These are phyloP conservation scores for Atta cephalotes DNA, from an alignment of 1,140 invertebrate genomes.

Conservation along the genomic window DNA sequence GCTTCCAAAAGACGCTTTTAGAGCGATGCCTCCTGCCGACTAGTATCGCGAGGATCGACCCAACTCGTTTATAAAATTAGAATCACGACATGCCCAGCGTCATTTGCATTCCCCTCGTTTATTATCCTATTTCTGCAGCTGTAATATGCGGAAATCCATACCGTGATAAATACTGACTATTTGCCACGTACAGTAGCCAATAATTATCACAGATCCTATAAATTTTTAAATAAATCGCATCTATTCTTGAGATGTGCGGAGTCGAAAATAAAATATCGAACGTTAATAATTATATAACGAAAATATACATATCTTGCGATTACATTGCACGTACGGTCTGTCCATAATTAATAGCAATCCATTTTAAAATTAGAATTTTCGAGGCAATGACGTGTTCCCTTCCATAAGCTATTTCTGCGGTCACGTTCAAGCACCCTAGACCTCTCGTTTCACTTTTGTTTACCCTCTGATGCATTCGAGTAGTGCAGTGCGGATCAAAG, in stretches of 20 bases:
- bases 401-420: constrained; percentile 64
- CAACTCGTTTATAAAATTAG: constrained; percentile 71
- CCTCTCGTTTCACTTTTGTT: constrained; percentile 67
- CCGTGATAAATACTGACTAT: neutral
- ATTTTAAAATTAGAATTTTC: constrained; percentile 69
- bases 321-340: neutral
- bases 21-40: constrained; percentile 52
- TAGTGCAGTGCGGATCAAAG: neutral
- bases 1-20: constrained; percentile 68
- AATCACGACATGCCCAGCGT: constrained; percentile 58
- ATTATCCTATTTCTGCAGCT: constrained; percentile 66
- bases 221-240: neutral
- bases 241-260: neutral
- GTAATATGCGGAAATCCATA: constrained; percentile 25
- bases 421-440: constrained; percentile 11
- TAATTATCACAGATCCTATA: neutral
- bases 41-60: constrained; percentile 58
- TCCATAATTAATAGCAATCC: constrained; percentile 12
- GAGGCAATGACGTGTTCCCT: constrained; percentile 57
- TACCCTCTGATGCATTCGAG: constrained; percentile 19
- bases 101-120: constrained; percentile 69
- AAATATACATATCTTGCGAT: neutral
- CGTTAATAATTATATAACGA: neutral
- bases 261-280: neutral
- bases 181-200: neutral